These are phyloP conservation scores for Ctena decussata DNA, from an alignment of 2,888 invertebrate genomes.

Conservation along the genomic window DNA sequence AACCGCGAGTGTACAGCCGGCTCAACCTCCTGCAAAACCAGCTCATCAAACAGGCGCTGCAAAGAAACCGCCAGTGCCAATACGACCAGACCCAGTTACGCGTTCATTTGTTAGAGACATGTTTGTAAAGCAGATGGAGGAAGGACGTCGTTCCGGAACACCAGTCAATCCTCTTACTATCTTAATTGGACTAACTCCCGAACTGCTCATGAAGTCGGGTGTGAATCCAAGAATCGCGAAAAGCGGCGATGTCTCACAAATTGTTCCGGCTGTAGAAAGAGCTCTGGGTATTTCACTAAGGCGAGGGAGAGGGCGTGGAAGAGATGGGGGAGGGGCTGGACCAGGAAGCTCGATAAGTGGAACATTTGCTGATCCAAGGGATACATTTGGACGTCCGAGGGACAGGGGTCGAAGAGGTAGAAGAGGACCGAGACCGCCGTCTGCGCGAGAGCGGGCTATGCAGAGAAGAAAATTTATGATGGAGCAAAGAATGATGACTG, in stretches of 20 bases:
- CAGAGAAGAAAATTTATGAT: slow-evolving; percentile 54
- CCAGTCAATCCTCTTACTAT: slow-evolving; percentile 42
- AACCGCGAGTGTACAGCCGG: neutral
- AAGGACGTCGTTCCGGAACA: too few relatives aligned
- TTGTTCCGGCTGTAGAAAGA: slow-evolving; percentile 58
- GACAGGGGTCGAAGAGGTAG: neutral
- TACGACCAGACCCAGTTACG: slow-evolving; percentile 59
- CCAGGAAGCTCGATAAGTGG: neutral
- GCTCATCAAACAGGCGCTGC: slow-evolving; percentile 26
- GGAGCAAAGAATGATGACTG: slow-evolving; percentile 54
- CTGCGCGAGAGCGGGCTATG: slow-evolving; percentile 13
- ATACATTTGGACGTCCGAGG: neutral
- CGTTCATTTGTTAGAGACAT: slow-evolving; percentile 50
- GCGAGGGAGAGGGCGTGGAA: neutral
- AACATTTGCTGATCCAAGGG: neutral
- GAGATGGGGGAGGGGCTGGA: neutral
- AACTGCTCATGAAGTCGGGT: slow-evolving; percentile 61
- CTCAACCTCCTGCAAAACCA: slow-evolving; percentile 13
- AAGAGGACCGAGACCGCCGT: neutral
- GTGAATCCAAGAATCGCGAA: slow-evolving; percentile 61
- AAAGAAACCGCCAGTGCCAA: slow-evolving; percentile 39
- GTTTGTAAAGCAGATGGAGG: slow-evolving; percentile 46
- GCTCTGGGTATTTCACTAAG: slow-evolving; percentile 50
- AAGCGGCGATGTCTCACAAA: slow-evolving; percentile 53
- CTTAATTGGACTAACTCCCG: slow-evolving; percentile 56